Conservation (phyloP, 2,113 vertebrate genomes). For the Platichthys flesus region DNA sequence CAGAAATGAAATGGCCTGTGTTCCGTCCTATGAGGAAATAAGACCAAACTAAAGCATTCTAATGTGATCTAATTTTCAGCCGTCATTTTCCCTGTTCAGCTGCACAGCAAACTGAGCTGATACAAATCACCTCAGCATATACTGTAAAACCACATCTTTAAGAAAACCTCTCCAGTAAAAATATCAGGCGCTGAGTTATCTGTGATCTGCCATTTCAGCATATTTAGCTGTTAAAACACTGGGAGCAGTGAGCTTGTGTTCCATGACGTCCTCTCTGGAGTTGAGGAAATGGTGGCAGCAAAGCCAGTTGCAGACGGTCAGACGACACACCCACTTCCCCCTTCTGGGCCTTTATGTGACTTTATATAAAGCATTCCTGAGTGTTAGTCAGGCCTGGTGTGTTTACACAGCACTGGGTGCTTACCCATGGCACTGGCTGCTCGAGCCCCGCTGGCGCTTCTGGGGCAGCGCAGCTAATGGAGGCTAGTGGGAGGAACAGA, state of each 20-base stretch:
- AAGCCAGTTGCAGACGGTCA: constrained; percentile 70
- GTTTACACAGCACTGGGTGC: constrained; percentile 83
- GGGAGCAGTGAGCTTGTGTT: constrained; percentile 64
- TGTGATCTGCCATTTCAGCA: constrained; percentile 76
- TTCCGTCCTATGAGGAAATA: background rate
- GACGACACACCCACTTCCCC: constrained; percentile 79
- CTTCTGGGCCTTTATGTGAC: constrained; percentile 78
- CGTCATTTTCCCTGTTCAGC: constrained; percentile 6
- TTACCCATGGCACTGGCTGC: constrained; percentile 76
- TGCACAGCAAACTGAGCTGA: constrained; percentile 32
- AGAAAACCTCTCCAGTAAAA: constrained; percentile 43
- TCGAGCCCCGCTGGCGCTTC: constrained; percentile 59
- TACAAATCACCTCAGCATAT: constrained; percentile 38
- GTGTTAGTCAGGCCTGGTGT: constrained; percentile 81
- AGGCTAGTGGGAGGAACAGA: constrained; percentile 61
- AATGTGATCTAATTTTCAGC: constrained; percentile 34
- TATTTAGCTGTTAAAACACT: constrained; percentile 67
- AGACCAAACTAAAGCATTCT: background rate
- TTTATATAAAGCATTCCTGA: constrained; percentile 85
- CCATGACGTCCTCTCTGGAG: constrained; percentile 74
- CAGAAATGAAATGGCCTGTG: background rate
- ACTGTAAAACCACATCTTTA: constrained; percentile 32
- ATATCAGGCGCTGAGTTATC: constrained; percentile 54
- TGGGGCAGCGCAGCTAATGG: constrained; percentile 83
- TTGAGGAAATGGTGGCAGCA: constrained; percentile 79